Evolutionary conservation across 2,797 vertebrate species (phyloP).

Genomic region (Etheostoma nigrum): DNA sequence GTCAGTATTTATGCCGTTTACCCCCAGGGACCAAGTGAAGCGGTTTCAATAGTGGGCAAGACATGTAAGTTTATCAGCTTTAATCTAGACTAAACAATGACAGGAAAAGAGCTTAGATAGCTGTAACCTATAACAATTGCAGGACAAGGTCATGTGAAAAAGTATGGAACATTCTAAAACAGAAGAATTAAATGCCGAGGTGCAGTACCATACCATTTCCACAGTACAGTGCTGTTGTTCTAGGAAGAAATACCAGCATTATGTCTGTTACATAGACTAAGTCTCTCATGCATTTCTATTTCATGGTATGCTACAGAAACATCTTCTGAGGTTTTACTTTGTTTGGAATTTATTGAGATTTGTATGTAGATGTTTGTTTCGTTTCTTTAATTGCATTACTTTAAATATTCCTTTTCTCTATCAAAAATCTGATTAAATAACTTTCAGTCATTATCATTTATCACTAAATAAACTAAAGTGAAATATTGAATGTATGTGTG

Average conservation of each 20-base stretch:
- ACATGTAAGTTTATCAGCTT: conserved; percentile 83
- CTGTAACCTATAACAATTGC: not conserved
- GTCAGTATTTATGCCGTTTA: conserved; percentile 88
- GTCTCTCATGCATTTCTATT: not conserved
- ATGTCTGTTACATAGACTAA: not conserved
- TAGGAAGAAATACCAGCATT: not conserved
- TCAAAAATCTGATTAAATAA: not conserved
- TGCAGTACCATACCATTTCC: conserved; percentile 58
- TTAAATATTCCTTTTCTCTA: not conserved
- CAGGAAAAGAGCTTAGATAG: not conserved
- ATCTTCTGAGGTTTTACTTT: not conserved
- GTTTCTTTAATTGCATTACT: not conserved
- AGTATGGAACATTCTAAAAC: not conserved
- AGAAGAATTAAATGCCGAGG: not conserved
- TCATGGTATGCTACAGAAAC: not conserved
- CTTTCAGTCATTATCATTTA: not conserved
- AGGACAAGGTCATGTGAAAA: not conserved
- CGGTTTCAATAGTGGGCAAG: conserved; percentile 84
- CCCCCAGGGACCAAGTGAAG: conserved; percentile 86
- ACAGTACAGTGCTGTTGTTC: conserved; percentile 62
- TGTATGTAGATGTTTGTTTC: not conserved
- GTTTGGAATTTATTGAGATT: not conserved
- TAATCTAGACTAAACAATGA: not conserved
- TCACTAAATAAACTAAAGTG: not conserved
- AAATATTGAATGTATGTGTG: conserved; percentile 15